Evolutionary conservation across 2,797 vertebrate genomes (phyloP), one percentile per base, ranked within the genome.

Genomic region (Diplodus sargus): DNA sequence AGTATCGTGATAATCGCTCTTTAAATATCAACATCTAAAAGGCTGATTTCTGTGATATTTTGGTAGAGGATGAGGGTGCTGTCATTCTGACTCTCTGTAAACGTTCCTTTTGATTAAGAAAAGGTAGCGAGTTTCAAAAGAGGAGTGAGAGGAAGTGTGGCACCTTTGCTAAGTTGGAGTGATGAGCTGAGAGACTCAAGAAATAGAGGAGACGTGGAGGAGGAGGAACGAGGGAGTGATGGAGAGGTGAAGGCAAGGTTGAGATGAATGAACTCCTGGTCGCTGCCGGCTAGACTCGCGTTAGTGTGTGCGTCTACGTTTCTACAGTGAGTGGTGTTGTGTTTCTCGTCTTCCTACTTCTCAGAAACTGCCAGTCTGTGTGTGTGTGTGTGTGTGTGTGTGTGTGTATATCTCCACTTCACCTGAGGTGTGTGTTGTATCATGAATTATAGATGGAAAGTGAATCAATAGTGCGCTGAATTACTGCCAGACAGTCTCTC

Each of bases 391-490:
- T 64, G 39, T 11, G 39, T 39, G 39, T 39, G 8, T 39, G 39
- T 11, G 39, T 39, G 53, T 74, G 67, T 64, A 85, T 64, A 60
- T 85, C 47, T 88, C 73, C 83, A 81, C 85, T 92, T 89, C 83
- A 91, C 76, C 81, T 75, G 82, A 90, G 86, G 87, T 91, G 91
- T 93, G 89, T 85, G 81, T 87, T 85, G 84, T 90, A 78, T 84
- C 89, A 92, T 95, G 90, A 94, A 95, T 94, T 94, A 95, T 94
- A 94, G 91, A 95, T 94, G 87, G 90, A 86, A 93, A 94, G 78
- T 81, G 85, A 93, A 94, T 95, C 94, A 91, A 94, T 95, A 93
- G 84, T 74, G 81, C 70, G 45, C 87, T 85, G 90, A 93, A 90
- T 91, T 90, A 90, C 86, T 90, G 82, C 84, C 81, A 92, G 84